Evolutionary conservation across 2,113 vertebrate species (phyloP), one percentile per base, ranked within the genome.

Genomic region (Misgurnus anguillicaudatus): DNA sequence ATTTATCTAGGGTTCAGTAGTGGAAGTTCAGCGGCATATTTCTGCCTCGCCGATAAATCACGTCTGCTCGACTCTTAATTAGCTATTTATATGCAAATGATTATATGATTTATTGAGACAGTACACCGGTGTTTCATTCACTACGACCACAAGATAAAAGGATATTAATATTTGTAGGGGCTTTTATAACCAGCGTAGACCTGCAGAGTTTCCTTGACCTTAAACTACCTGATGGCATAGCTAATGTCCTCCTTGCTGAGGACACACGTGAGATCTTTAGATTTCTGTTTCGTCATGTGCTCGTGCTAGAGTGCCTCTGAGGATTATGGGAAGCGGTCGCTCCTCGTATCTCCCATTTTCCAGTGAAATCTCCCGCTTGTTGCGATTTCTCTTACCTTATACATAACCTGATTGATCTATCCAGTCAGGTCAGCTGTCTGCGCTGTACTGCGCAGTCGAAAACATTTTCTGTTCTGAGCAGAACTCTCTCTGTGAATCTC

Each of bases 21-120:
- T 31, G 76, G 58, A 24, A 82, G 78, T 81, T 84, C 63, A 67
- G 41, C 81, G 61, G 78, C 41, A 67, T 83, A 65, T 80, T 85
- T 86, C 75, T 85, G 69, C 73, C 60, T 78, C 62, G 39, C 60
- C 65, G 78, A 85, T 86, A 84, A 87, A 87, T 85, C 83, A 85
- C 80, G 78, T 79, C 71, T 75, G 79, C 42, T 80, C 66, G 80
- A 82, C 69, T 69, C 75, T 83, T 88, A 84, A 87, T 86, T 86
- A 85, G 85, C 85, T 80, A 86, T 87, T 87, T 84, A 87, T 84
- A 85, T 87, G 86, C 83, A 86, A 86, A 87, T 88, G 24, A 79
- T 84, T 41, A 62, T 55, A 21, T 81, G 83, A 85, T 87, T 83
- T 85, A 82, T 85, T 77, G 80, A 82, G 68, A 81, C 79, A 75